Conservation (phyloP, 2,888 invertebrate genomes). For the Pedicia rivosa region DNA sequence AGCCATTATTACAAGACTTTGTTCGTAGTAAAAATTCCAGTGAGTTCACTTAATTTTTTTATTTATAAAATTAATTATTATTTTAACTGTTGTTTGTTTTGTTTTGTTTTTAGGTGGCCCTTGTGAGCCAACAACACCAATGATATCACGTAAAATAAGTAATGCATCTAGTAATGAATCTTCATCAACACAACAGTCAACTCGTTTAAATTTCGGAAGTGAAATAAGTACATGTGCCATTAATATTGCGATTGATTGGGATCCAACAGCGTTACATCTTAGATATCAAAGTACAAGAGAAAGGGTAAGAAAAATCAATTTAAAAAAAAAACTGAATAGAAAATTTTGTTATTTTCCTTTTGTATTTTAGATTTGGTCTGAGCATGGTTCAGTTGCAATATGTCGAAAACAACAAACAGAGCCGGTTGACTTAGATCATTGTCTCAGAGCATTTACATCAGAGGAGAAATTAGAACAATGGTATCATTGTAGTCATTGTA, state of each 20-base stretch:
- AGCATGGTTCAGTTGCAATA: constrained; percentile 56
- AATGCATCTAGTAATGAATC: constrained; percentile 22
- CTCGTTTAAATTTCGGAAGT: constrained; percentile 12
- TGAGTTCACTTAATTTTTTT: constrained; percentile 20
- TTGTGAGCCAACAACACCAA: no score
- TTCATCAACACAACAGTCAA: constrained; percentile 12
- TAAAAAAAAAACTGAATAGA: not conserved
- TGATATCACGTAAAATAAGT: constrained; percentile 17
- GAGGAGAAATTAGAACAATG: constrained; percentile 74
- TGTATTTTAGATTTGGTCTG: constrained; percentile 46
- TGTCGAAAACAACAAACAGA: constrained; percentile 58
- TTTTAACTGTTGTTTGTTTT: constrained; percentile 1
- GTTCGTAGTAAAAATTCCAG: constrained; percentile 19
- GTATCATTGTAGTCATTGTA: constrained; percentile 74
- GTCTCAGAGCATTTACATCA: constrained; percentile 75
- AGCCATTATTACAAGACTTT: constrained; percentile 32
- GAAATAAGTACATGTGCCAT: constrained; percentile 15
- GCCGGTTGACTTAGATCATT: constrained; percentile 70
- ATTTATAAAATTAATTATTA: no score
- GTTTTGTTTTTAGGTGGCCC: not conserved
- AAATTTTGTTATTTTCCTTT: constrained; percentile 3
- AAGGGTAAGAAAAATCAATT: constrained; percentile 32
- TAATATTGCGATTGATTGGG: constrained; percentile 82
- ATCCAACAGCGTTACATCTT: constrained; percentile 82
- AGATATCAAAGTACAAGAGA: constrained; percentile 69